These are phyloP conservation scores for Anableps anableps DNA, from an alignment of 2,797 vertebrate species.

Conservation along the genomic window DNA sequence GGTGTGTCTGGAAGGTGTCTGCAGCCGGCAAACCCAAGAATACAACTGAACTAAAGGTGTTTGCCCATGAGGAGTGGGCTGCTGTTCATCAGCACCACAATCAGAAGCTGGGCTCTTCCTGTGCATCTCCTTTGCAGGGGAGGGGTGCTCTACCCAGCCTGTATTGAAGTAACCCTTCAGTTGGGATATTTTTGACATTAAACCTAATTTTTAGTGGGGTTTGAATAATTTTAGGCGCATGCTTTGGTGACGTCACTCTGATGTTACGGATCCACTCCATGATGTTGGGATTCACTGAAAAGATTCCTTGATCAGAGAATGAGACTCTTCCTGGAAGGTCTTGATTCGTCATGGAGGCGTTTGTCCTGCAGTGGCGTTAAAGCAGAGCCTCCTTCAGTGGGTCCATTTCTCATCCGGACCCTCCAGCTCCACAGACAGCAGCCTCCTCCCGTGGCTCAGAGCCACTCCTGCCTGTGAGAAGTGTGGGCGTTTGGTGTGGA, in stretches of 20 bases:
- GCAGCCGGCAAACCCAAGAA: background rate
- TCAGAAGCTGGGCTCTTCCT: background rate
- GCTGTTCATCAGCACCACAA: background rate
- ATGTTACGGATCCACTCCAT: conserved; percentile 59
- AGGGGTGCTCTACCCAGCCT: no score
- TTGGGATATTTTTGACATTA: conserved; percentile 2
- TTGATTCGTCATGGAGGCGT: conserved; percentile 62
- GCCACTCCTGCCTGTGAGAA: conserved; percentile 24
- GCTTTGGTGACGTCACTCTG: conserved; percentile 54
- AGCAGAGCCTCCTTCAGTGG: conserved; percentile 21
- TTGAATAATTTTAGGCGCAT: conserved; percentile 45
- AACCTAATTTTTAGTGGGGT: background rate
- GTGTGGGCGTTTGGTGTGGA: conserved; percentile 40
- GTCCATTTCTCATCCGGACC: conserved; percentile 27
- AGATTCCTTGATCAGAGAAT: conserved; percentile 49
- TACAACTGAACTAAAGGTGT: background rate
- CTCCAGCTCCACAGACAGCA: conserved; percentile 40
- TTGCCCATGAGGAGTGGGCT: no score
- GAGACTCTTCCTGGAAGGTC: conserved; percentile 58
- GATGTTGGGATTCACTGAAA: conserved; percentile 47
- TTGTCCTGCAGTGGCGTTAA: conserved; percentile 24
- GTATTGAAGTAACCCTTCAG: conserved; percentile 24
- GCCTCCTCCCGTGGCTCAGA: conserved; percentile 46
- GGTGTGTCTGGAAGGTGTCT: background rate
- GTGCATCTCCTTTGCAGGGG: background rate